Conservation (phyloP, 1,140 invertebrate species). For the Oscheius sp. region DNA sequence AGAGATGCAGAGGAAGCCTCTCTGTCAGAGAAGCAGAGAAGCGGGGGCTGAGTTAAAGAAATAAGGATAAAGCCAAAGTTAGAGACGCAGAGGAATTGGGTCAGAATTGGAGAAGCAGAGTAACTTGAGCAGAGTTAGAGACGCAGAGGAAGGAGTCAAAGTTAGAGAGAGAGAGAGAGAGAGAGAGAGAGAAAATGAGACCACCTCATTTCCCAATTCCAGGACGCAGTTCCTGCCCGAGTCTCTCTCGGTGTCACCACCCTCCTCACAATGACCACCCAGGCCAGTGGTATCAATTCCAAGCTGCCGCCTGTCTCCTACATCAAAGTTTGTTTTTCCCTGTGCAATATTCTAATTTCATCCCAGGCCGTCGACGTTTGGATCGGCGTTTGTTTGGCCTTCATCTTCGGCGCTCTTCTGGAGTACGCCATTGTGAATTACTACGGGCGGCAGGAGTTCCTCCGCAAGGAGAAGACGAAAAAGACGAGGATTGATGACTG, state of each 20-base stretch:
- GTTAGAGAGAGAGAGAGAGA: too few relatives aligned
- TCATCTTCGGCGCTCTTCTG: conserved; percentile 90
- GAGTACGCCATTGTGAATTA: conserved; percentile 96
- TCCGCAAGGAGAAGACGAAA: conserved; percentile 41
- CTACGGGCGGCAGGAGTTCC: conserved; percentile 80
- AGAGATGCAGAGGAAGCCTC: too few relatives aligned
- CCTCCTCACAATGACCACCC: conserved; percentile 80
- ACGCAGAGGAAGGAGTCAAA: too few relatives aligned
- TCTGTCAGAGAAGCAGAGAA: too few relatives aligned
- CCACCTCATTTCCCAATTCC: conserved; percentile 54
- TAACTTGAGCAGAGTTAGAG: too few relatives aligned
- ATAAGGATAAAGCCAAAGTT: too few relatives aligned
- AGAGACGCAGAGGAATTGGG: too few relatives aligned
- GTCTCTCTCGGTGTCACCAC: conserved; percentile 93
- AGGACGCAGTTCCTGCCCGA: conserved; percentile 87
- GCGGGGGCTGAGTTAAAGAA: too few relatives aligned
- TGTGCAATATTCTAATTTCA: too few relatives aligned
- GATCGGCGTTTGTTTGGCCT: conserved; percentile 93
- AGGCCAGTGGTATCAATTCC: conserved; percentile 92
- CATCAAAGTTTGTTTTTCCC: too few relatives aligned
- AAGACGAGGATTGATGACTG: conserved; percentile 34
- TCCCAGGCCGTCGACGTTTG: conserved; percentile 90
- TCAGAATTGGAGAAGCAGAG: too few relatives aligned
- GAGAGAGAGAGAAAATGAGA: too few relatives aligned
- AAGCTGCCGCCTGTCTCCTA: conserved; percentile 92